Evolutionary conservation across 2,888 invertebrate species (phyloP), one percentile per base, ranked within the genome.

Genomic region (Apodemia duryi): DNA sequence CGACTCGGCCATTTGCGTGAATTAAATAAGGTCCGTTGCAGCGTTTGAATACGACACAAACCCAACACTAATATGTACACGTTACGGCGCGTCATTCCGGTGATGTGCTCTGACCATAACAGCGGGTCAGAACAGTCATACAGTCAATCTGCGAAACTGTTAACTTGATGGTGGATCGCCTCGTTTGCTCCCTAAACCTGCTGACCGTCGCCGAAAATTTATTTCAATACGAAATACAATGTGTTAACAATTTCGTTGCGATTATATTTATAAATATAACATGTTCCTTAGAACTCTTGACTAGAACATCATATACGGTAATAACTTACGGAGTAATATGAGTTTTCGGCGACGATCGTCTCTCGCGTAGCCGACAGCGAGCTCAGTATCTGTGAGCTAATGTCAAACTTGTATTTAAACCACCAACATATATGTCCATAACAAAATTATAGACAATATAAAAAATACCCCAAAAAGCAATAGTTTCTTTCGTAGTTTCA

Each of bases 221-320:
- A 57, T 57, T 32, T 32, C 57, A 32, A 32, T 32, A 32, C 29
- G 57, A 57, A 57, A 57, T 57, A 57, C 11, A 6, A 57, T 0
- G 57, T 11, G 57, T 32, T 57, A 32, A 32, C 54, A 32, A 13
- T 57, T 29, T 57, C 13, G 13, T 57, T 29, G 32, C 57, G 57
- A 57, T 57, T 57, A 32, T 57, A 57, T 57, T 57, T 57, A 57
- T 57, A 57, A 57, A 57, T 57, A 57, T 57, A 57, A 32, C 57
- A 57, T 57, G 57, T 57, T 57, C 57, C 57, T 57, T 2, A 32
- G 57, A 57, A 57, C 57, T 32, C 29, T 54, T 57, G 57, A 57
- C 57, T 57, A 57, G 57, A 57, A 57, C 57, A 32, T 57, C 29
- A 57, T 32, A 29, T 32, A 32, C 57, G 57, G 57, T 57, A 57